These are phyloP conservation scores for Trachymyrmex septentrionalis DNA, from an alignment of 1,140 invertebrate genomes.

Conservation along the genomic window DNA sequence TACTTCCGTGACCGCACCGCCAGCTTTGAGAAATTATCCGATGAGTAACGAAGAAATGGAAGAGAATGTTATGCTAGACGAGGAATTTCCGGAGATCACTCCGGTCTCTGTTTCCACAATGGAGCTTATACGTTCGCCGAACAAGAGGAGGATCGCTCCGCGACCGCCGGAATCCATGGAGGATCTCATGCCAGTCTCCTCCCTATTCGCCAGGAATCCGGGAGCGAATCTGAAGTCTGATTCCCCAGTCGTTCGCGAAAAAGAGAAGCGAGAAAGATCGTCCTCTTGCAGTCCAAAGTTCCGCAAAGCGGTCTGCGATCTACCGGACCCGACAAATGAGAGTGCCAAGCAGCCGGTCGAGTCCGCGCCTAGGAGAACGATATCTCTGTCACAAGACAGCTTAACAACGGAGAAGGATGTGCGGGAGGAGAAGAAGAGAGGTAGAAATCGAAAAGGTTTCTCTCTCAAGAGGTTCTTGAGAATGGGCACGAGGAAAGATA, in stretches of 20 bases:
- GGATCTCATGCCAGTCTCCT: conserved; percentile 79
- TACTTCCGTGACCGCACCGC: neutral
- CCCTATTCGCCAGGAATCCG: conserved; percentile 88
- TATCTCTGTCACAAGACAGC: conserved; percentile 92
- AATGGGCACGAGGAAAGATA: conserved; percentile 91
- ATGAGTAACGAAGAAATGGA: conserved; percentile 1
- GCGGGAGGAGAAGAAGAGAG: conserved; percentile 89
- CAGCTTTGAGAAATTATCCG: neutral
- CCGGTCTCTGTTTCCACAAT: conserved; percentile 59
- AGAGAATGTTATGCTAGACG: conserved; percentile 8
- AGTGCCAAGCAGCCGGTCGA: conserved; percentile 87
- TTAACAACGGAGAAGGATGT: conserved; percentile 83
- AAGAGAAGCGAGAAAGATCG: conserved; percentile 91
- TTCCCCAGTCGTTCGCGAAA: conserved; percentile 91
- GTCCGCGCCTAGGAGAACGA: conserved; percentile 89
- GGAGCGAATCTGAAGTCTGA: conserved; percentile 88
- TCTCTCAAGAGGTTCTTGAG: conserved; percentile 94
- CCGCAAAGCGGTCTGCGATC: conserved; percentile 82
- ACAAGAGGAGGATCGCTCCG: conserved; percentile 89
- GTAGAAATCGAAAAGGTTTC: conserved; percentile 87
- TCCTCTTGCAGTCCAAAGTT: conserved; percentile 90
- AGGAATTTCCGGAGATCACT: conserved; percentile 54
- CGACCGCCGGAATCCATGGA: conserved; percentile 88
- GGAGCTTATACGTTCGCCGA: conserved; percentile 82
- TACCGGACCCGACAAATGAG: conserved; percentile 84